These are phyloP conservation scores for Glaucidium brasilianum DNA, from an alignment of 2,113 vertebrate genomes.

Conservation along the genomic window DNA sequence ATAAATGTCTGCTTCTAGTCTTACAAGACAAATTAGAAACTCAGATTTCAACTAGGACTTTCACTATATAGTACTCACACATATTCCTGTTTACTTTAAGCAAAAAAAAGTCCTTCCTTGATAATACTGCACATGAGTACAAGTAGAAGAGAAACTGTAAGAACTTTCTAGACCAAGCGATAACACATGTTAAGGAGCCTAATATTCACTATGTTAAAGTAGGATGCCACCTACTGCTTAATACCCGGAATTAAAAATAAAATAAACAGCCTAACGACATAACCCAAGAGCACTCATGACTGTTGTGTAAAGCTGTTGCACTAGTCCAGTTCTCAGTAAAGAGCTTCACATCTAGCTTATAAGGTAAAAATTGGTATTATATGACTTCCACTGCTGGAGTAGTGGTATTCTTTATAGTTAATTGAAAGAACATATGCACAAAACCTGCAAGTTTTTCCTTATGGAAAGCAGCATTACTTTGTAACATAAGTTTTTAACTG, in stretches of 20 bases:
- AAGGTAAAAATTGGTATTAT: background rate
- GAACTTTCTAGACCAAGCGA: background rate
- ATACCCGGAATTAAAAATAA: background rate
- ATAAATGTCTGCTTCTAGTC: background rate
- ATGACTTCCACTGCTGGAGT: background rate
- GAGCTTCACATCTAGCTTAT: background rate
- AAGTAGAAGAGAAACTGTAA: background rate
- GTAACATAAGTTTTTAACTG: background rate
- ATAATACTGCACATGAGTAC: accelerated
- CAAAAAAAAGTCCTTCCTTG: background rate
- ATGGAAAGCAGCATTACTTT: background rate
- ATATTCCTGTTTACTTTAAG: background rate
- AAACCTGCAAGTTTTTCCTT: background rate
- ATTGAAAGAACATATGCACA: background rate
- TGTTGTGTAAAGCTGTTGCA: background rate
- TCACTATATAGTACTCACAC: background rate
- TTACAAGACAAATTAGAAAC: background rate
- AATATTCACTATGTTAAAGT: background rate
- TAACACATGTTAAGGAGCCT: background rate
- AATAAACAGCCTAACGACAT: accelerated
- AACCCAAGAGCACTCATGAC: background rate
- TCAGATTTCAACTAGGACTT: background rate
- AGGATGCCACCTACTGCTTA: slow-evolving; percentile 42
- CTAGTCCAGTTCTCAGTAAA: background rate
- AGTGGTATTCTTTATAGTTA: background rate